Conservation (phyloP, 2,888 invertebrate genomes). For the Ctena decussata region DNA sequence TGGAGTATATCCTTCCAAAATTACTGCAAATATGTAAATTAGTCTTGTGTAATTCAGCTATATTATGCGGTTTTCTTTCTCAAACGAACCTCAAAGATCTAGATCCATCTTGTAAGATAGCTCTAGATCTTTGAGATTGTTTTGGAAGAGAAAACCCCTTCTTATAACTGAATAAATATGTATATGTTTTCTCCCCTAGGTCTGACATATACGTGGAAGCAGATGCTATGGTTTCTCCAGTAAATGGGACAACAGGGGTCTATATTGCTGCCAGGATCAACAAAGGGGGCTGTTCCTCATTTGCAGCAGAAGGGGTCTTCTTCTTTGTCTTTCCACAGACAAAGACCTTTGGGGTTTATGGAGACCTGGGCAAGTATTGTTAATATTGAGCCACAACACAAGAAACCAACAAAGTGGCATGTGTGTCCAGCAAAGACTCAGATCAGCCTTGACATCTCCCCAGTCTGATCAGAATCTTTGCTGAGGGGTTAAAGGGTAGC, state of each 20-base stretch:
- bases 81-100: no score
- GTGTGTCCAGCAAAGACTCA: background rate
- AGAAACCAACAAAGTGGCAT: background rate
- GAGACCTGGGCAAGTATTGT: constrained; percentile 75
- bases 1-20: background rate
- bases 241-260: constrained; percentile 81
- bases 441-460: no score
- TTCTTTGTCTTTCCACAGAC: constrained; percentile 79
- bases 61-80: no score
- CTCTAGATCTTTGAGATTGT: no score
- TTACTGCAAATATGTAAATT: no score
- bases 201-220: constrained; percentile 78
- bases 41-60: no score
- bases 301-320: constrained; percentile 81
- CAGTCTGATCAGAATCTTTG: background rate
- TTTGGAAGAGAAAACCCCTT: no score
- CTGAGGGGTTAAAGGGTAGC: no score
- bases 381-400: background rate
- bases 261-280: constrained; percentile 83
- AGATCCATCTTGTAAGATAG: no score
- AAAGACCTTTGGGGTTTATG: constrained; percentile 69
- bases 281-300: constrained; percentile 82
- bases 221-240: constrained; percentile 73
- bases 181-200: constrained; percentile 65
- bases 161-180: no score